These are phyloP conservation scores for Oncorhynchus kisutch DNA, from an alignment of 2,113 vertebrate genomes.

Conservation along the genomic window DNA sequence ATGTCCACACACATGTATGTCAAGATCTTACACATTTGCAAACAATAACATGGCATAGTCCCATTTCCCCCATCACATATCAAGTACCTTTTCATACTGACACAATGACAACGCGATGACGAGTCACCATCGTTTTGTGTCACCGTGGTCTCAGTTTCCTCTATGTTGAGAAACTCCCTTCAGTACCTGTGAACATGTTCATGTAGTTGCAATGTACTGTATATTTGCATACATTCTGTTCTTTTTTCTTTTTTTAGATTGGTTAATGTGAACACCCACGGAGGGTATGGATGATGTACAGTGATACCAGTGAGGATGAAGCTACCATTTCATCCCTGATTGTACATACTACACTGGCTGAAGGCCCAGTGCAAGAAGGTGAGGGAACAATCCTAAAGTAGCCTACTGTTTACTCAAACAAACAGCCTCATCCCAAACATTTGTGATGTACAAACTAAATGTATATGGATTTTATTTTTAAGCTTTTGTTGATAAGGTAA, in stretches of 20 bases:
- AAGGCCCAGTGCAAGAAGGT: not conserved
- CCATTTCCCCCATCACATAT: slow-evolving; percentile 11
- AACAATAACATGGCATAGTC: slow-evolving; percentile 36
- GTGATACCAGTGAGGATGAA: not conserved
- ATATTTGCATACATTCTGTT: slow-evolving; percentile 53
- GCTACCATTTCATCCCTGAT: not conserved
- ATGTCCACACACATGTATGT: slow-evolving; percentile 37
- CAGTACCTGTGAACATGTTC: slow-evolving; percentile 26
- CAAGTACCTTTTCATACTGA: slow-evolving; percentile 35
- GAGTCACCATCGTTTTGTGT: slow-evolving; percentile 23
- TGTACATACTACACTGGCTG: not conserved
- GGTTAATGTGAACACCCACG: slow-evolving; percentile 8
- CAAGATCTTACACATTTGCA: slow-evolving; percentile 50
- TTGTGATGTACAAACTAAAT: not conserved
- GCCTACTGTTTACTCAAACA: not conserved
- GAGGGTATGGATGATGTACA: not conserved
- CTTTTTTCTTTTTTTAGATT: slow-evolving; percentile 22
- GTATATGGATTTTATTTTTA: not conserved
- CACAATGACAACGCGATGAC: slow-evolving; percentile 47
- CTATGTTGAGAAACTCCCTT: slow-evolving; percentile 20
- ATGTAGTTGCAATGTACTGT: slow-evolving; percentile 12
- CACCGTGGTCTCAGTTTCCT: slow-evolving; percentile 22
- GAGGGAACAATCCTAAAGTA: not conserved
- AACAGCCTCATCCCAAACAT: not conserved
- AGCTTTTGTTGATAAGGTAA: too few species aligned